Percentiles rank a stretch among this genome's conserved stretches.
Conservation (phyloP, 1,140 invertebrate genomes). For the Nebria ingens region DNA sequence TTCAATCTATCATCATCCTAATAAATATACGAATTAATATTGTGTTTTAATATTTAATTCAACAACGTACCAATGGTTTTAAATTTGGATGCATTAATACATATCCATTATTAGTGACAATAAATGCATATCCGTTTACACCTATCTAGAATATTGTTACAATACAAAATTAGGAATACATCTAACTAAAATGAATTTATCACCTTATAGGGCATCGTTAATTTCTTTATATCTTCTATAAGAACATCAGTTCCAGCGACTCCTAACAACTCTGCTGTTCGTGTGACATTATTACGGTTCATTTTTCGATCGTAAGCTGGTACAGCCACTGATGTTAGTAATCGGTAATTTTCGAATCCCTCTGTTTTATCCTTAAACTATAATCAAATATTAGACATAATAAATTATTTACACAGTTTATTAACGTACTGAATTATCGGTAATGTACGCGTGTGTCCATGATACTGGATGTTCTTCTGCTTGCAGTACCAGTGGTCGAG, state of each 20-base stretch:
- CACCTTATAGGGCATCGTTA: constrained; percentile 72
- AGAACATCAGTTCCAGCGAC: constrained; percentile 92
- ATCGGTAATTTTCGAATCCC: constrained; percentile 41
- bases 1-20: constrained; percentile 65
- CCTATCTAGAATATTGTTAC: constrained; percentile 57
- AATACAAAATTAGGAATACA: neutral
- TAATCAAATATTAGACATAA: neutral
- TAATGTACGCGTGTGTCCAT: constrained; percentile 76
- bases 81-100: constrained; percentile 70
- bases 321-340: constrained; percentile 76
- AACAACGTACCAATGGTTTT: constrained; percentile 53
- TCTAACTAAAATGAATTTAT: constrained; percentile 10
- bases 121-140: constrained; percentile 91
- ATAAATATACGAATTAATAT: constrained; percentile 18
- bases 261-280: constrained; percentile 69
- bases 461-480: constrained; percentile 63
- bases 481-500: constrained; percentile 73
- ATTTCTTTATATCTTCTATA: constrained; percentile 74
- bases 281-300: constrained; percentile 44
- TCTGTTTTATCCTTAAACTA: constrained; percentile 28
- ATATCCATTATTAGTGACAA: constrained; percentile 94
- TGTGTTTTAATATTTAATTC: constrained; percentile 1
- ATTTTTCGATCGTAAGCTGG: constrained; percentile 70
- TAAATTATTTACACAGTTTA: constrained; percentile 2
- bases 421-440: neutral